Percentiles rank a stretch among this genome's conserved stretches.
These are phyloP conservation scores for Cydia strobilella DNA, from an alignment of 1,140 invertebrate genomes.

Conservation along the genomic window DNA sequence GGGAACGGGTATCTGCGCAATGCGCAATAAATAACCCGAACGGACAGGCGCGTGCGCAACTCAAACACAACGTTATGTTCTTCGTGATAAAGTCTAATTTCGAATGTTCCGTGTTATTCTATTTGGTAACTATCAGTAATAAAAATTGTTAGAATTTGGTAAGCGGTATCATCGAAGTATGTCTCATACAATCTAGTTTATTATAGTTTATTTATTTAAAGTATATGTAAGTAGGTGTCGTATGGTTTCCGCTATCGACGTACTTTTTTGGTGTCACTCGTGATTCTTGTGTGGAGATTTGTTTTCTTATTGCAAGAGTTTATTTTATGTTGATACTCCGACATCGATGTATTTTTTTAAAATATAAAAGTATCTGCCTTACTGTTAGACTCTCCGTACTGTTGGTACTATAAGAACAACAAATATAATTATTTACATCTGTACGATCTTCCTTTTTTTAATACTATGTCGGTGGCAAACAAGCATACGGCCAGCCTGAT, in stretches of 20 bases:
- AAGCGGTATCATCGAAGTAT: slow-evolving; percentile 47
- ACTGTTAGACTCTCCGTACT: too few species aligned
- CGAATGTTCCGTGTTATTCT: neutral
- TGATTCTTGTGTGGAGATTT: neutral
- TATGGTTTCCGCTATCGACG: neutral
- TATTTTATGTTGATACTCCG: neutral
- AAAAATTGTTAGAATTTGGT: slow-evolving; percentile 51
- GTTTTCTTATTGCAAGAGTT: neutral
- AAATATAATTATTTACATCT: too few species aligned
- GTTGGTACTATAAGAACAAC: too few species aligned
- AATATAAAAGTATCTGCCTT: too few species aligned
- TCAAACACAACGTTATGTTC: slow-evolving; percentile 41
- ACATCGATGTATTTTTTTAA: too few species aligned
- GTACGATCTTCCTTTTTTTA: neutral
- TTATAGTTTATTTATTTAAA: slow-evolving; percentile 30
- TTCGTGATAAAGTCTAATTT: slow-evolving; percentile 47
- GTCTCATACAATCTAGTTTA: slow-evolving; percentile 33
- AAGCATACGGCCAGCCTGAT: too few species aligned
- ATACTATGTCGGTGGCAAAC: too few species aligned
- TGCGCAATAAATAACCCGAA: slow-evolving; percentile 71
- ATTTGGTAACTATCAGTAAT: slow-evolving; percentile 38
- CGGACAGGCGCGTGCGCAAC: slow-evolving; percentile 49
- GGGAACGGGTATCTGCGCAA: slow-evolving; percentile 67
- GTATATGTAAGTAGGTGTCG: slow-evolving; percentile 24
- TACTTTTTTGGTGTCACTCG: neutral